Evolutionary conservation across 2,113 vertebrate species (phyloP).

Genomic region (Eidolon helvum): DNA sequence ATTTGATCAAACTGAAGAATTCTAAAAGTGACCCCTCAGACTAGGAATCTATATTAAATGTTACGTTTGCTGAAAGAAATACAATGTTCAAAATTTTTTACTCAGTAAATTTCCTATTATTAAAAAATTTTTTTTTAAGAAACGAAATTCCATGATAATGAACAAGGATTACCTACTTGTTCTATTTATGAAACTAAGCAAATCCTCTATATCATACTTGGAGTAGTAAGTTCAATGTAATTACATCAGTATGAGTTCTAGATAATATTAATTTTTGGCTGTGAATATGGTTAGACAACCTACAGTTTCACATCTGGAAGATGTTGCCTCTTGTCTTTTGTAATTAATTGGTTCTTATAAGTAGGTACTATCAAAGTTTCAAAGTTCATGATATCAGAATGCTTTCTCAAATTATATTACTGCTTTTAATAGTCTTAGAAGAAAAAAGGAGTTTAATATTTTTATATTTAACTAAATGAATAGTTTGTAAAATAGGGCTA

Average conservation of each 20-base stretch:
- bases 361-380: conserved; percentile 28
- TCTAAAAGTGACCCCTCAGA: background rate
- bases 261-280: conserved; percentile 74
- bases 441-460: background rate
- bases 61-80: background rate
- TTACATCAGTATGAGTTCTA: conserved; percentile 69
- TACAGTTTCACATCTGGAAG: conserved; percentile 60
- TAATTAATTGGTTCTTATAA: conserved; percentile 64
- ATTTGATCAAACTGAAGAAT: background rate
- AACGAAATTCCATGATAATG: background rate
- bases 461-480: background rate
- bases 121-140: background rate
- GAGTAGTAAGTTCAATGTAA: conserved; percentile 55
- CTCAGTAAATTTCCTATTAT: background rate
- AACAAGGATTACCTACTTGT: conserved; percentile 29
- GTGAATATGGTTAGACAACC: conserved; percentile 45
- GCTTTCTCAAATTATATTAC: conserved; percentile 23
- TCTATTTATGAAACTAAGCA: conserved; percentile 32
- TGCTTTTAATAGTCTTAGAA: background rate
- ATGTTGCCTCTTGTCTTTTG: conserved; percentile 41
- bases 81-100: background rate
- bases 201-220: conserved; percentile 45
- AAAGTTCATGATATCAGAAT: conserved; percentile 41
- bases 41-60: background rate
- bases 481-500: background rate